Conservation (phyloP, 2,113 vertebrate genomes). For the Seriola aureovittata region DNA sequence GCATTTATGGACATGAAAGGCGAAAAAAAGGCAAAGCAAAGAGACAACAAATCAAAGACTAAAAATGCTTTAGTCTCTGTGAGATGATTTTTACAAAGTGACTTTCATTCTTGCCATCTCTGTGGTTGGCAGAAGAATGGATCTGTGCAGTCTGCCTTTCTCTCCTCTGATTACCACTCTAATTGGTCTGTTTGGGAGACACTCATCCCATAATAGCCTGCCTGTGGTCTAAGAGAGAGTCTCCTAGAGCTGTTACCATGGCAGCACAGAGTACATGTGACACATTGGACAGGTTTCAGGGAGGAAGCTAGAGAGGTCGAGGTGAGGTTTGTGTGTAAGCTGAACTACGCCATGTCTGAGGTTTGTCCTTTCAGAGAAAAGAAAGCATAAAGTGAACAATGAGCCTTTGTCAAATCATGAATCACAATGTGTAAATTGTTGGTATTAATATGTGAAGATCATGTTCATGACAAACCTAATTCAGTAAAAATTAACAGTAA, state of each 20-base stretch:
- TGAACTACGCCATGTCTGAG: background rate
- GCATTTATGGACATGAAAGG: background rate
- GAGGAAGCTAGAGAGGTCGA: background rate
- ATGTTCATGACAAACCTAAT: background rate
- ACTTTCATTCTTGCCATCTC: conserved; percentile 58
- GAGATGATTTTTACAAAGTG: conserved; percentile 31
- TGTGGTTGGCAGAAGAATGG: conserved; percentile 56
- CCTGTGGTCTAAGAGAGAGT: conserved; percentile 67
- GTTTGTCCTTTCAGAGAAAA: conserved; percentile 8
- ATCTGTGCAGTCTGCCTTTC: conserved; percentile 45
- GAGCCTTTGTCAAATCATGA: conserved; percentile 7
- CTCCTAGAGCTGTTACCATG: conserved; percentile 45
- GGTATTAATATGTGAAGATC: background rate
- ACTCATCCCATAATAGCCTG: conserved; percentile 75
- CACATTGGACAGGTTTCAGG: conserved; percentile 39
- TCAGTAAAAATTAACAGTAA: too few species aligned
- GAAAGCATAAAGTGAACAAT: background rate
- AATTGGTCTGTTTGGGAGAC: conserved; percentile 77
- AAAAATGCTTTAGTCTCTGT: background rate
- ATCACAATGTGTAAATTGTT: background rate
- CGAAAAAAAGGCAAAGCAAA: background rate
- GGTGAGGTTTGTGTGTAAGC: conserved; percentile 11
- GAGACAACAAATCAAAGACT: conserved; percentile 9
- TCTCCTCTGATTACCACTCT: conserved; percentile 63
- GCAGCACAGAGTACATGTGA: conserved; percentile 27